Conservation (phyloP, 2,888 invertebrate species). For the Nephrotoma flavescens region DNA sequence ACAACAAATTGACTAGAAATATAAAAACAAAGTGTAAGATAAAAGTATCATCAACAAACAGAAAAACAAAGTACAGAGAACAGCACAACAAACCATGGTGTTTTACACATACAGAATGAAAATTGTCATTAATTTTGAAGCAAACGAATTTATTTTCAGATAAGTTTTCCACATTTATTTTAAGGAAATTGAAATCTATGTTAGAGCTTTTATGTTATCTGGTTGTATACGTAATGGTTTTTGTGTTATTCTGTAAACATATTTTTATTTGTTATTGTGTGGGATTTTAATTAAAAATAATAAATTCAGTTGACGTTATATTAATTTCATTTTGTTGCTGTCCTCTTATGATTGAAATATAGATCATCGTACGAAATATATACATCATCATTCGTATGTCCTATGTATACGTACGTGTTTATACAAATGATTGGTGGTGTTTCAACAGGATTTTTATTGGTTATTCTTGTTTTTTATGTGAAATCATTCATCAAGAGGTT, state of each 20-base stretch:
- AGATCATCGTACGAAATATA: background rate
- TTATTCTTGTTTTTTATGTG: no score
- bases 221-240: background rate
- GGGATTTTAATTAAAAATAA: background rate
- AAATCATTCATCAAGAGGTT: no score
- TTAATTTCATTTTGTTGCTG: background rate
- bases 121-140: background rate
- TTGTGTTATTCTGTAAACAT: background rate
- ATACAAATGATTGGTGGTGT: no score
- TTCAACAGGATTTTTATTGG: no score
- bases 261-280: background rate
- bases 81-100: background rate
- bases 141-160: background rate
- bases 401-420: no score
- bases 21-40: background rate
- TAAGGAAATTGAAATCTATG: background rate
- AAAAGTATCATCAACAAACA: background rate
- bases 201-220: background rate
- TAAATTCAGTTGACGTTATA: background rate
- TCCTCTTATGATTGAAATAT: background rate
- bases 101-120: background rate
- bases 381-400: no score
- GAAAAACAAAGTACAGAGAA: background rate
- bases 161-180: background rate
- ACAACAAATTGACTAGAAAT: background rate